phyloP scores from a whole-genome alignment of 2,888 invertebrate genomes.

The Diaperis boleti region DNA sequence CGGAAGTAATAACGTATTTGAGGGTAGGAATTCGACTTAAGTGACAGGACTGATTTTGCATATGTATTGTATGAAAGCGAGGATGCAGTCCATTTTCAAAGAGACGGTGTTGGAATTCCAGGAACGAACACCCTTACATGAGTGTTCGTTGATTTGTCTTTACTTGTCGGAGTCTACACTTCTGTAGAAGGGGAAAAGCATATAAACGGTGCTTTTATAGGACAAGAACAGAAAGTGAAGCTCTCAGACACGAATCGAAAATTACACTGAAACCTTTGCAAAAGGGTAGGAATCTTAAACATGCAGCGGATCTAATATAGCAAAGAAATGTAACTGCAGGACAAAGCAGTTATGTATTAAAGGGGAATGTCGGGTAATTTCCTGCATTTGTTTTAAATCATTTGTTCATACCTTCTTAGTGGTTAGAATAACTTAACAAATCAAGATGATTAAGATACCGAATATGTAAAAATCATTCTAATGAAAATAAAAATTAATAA shows the following conservation, averaged over 20 bases:
- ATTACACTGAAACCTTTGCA: too few species aligned
- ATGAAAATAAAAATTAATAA: too few species aligned
- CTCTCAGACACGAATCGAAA: background rate
- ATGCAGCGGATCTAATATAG: too few species aligned
- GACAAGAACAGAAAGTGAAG: background rate
- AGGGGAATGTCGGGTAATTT: too few species aligned
- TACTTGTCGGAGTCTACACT: background rate
- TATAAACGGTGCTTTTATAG: background rate
- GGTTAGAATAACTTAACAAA: too few species aligned
- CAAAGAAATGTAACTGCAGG: too few species aligned
- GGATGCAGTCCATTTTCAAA: background rate
- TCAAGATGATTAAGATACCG: too few species aligned
- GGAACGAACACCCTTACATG: background rate
- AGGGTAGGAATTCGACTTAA: background rate
- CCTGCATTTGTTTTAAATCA: too few species aligned
- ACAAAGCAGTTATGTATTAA: too few species aligned
- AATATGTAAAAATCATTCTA: too few species aligned
- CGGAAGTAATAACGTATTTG: background rate
- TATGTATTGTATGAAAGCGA: slow-evolving; percentile 1
- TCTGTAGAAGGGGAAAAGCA: background rate
- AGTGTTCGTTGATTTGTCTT: background rate
- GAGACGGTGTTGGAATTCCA: background rate
- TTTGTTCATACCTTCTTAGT: too few species aligned
- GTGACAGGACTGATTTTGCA: slow-evolving; percentile 11
- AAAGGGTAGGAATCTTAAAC: too few species aligned